Conservation (phyloP, 2,888 invertebrate genomes). For the Podabrus alpinus region DNA sequence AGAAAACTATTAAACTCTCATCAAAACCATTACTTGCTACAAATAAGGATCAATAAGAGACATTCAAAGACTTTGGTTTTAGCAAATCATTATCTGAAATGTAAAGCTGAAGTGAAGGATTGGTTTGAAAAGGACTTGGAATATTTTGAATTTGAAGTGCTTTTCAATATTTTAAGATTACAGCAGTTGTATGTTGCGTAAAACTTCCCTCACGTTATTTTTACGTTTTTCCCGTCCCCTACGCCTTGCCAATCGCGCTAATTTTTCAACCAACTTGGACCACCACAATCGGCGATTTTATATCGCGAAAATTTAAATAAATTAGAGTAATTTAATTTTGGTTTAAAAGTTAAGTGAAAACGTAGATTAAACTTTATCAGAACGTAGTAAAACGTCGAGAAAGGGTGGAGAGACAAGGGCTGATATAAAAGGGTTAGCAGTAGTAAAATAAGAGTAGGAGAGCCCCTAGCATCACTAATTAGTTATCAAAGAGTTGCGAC, state of each 20-base stretch:
- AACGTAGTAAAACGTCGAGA: conserved; percentile 34
- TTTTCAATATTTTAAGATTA: conserved; percentile 26
- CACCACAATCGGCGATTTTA: neutral
- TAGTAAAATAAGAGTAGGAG: conserved; percentile 54
- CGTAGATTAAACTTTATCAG: conserved; percentile 21
- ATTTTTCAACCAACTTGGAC: neutral
- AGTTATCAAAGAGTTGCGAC: conserved; percentile 63
- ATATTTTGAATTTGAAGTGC: conserved; percentile 30
- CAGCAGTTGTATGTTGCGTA: conserved; percentile 12
- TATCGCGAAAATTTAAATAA: neutral
- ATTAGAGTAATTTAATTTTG: neutral
- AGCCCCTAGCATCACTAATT: conserved; percentile 61
- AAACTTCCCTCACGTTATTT: neutral
- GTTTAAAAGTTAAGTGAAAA: conserved; percentile 1
- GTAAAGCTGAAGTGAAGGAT: conserved; percentile 29
- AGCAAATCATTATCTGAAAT: conserved; percentile 32
- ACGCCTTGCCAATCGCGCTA: neutral
- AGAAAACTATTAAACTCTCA: conserved; percentile 19
- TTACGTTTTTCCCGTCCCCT: neutral
- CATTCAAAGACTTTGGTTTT: conserved; percentile 32
- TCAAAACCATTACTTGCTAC: conserved; percentile 31
- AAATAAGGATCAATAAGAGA: conserved; percentile 32
- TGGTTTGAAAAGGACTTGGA: conserved; percentile 30
- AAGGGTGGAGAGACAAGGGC: conserved; percentile 42
- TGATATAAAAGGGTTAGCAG: conserved; percentile 55